A percentile compares a stretch with the other conserved stretches of the same genome.
These are phyloP conservation scores for Drosophila lacteicornis DNA, from an alignment of 1,140 invertebrate species.

Conservation along the genomic window DNA sequence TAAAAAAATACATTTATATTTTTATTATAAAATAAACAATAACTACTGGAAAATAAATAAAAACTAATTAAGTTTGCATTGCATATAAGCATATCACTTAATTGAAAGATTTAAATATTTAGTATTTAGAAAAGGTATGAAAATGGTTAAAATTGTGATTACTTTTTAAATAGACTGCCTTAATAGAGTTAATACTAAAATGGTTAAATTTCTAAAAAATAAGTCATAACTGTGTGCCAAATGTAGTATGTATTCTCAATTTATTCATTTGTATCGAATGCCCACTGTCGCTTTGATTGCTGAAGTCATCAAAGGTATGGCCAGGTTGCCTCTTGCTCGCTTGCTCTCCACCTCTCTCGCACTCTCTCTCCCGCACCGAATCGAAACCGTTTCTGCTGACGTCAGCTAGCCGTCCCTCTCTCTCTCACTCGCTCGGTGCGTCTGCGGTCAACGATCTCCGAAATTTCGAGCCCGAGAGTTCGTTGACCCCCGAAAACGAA, in stretches of 20 bases:
- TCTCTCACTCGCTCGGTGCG: background rate
- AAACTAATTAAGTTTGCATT: no score
- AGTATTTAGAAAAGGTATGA: no score
- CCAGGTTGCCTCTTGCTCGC: slow-evolving; percentile 1
- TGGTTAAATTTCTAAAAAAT: no score
- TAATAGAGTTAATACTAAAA: no score
- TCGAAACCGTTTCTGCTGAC: background rate
- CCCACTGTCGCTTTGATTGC: slow-evolving; percentile 20
- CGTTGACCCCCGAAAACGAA: slow-evolving; percentile 63
- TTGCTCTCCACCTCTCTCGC: background rate
- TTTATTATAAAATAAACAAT: no score
- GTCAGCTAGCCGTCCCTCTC: slow-evolving; percentile 5
- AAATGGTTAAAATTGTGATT: no score
- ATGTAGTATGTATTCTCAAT: background rate
- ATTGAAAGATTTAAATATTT: no score
- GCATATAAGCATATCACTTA: no score
- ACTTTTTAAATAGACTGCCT: no score
- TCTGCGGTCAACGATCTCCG: slow-evolving; percentile 62
- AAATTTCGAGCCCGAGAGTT: slow-evolving; percentile 54
- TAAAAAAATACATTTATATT: no score
- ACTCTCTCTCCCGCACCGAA: background rate
- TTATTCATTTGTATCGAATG: background rate
- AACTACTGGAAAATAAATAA: no score
- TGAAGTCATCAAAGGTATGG: slow-evolving; percentile 22
- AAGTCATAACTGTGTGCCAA: no score